Evolutionary conservation across 2,888 invertebrate genomes (phyloP).

Genomic region (Metacarcinus magister): DNA sequence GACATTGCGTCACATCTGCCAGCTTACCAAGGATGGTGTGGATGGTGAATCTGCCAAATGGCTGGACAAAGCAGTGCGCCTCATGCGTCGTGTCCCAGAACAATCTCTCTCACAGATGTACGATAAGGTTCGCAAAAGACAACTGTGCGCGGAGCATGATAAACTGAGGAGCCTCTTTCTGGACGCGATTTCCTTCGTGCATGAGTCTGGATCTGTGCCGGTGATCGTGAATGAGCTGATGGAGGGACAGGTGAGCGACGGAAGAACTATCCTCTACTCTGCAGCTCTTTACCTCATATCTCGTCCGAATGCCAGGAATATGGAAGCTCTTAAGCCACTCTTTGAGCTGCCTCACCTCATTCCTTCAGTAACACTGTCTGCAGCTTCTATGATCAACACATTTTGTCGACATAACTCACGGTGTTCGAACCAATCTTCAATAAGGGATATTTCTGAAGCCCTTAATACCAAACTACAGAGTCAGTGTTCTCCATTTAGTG

Average conservation of each 20-base stretch:
- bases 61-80: constrained; percentile 55
- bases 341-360: constrained; percentile 32
- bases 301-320: constrained; percentile 37
- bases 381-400: constrained; percentile 66
- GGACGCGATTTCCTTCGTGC: constrained; percentile 62
- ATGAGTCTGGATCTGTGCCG: constrained; percentile 53
- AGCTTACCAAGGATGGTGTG: constrained; percentile 56
- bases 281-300: constrained; percentile 35
- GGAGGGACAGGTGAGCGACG: constrained; percentile 34
- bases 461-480: constrained; percentile 32
- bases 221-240: constrained; percentile 69
- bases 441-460: constrained; percentile 38
- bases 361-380: constrained; percentile 51
- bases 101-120: constrained; percentile 21
- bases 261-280: constrained; percentile 60
- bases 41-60: constrained; percentile 47
- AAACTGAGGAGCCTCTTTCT: constrained; percentile 65
- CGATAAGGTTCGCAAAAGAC: constrained; percentile 58
- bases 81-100: constrained; percentile 68
- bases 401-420: constrained; percentile 58
- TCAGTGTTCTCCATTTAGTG: constrained; percentile 65
- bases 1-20: constrained; percentile 56
- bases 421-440: background rate
- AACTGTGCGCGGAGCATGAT: constrained; percentile 48
- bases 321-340: constrained; percentile 54